Base-by-base conservation (phyloP, 2,888 invertebrate species). In the Auanema freiburgensis region DNA sequence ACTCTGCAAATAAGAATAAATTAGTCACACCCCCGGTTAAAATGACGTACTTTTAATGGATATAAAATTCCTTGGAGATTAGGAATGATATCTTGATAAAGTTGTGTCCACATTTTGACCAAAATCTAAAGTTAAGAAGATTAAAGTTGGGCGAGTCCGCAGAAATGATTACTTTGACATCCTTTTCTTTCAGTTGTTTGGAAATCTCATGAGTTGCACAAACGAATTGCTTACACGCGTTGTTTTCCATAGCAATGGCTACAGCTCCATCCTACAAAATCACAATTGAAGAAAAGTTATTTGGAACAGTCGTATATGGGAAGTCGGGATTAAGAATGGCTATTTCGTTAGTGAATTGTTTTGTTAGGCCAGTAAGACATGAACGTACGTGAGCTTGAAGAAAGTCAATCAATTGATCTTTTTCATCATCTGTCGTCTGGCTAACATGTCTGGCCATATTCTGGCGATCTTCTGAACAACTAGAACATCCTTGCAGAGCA, bases 51-150 rank as follows among this genome's bases (percentile, higher is more conserved):
- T 25, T 41, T 53, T 18, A 72, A 52, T 14, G 69, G 67, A 21
- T 66, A 69, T 11, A 65, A 58, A 59, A 67, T 72, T n/a, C 68
- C 59, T 57, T 72, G 71, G 1, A 72, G 65, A 10, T 59, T 46
- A 12, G 71, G 71, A 21, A 72, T 63, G 16, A 67, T 59, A 18
- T 65, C 43, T 40, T 63, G 59, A 40, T 65, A 63, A 18, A 72
- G 59, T 25, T 53, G 55, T 10, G 56, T 33, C 71, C 71, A 72
- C 33, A 72, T 58, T 21, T 59, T 56, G 16, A 63, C 59, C 14
- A 68, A 40, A 10, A 50, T 42, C 40, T 68, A 61, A 6, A 52
- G 23, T 52, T n/a, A 21, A n/a, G 52, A 52, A 23, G 23, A 21
- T 46, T 21, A 46, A 46, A 21, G 46, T 46, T 46, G 16, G 21